Evolutionary conservation across 2,888 invertebrate genomes (phyloP), one percentile per base, ranked within the genome.

Genomic region (Chironomus riparius): DNA sequence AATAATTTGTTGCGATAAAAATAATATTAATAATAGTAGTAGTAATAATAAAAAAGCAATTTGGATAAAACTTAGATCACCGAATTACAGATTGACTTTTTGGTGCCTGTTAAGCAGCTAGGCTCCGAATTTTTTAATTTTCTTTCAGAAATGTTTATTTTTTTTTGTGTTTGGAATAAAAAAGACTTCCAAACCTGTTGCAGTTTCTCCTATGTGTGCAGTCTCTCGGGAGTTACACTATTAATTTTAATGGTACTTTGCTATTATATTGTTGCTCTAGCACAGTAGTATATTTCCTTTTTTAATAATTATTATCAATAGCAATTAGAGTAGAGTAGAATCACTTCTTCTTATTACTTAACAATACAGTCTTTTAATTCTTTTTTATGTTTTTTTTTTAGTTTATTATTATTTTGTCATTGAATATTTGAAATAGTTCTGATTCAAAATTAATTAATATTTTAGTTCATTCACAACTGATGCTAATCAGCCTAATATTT

Each of bases 261-360:
- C 65, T 24, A 65, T 65, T 65, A 65, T 1, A 65, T 65, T 65
- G 65, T 65, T 65, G 22, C 65, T 24, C 65, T 65, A 65, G 65
- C 65, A 65, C 65, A 65, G 65, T 65, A 70, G 47, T 69, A 47
- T 70, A 18, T 47, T 69, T 38, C 38, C 38, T 38, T 69, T 15
- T 70, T 70, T 70, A 50, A 71, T 71, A 22, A 38, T 68, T 73
- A 28, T 73, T 62, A 47, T 74, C 47, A 68, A 48, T 74, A 74
- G 62, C 56, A 69, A 76, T 76, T 69, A 69, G 68, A 75, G 74
- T 76, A 76, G 76, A 75, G 47, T 76, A 68, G 76, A 76, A 76
- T 76, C 76, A 76, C 76, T 76, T 74, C 76, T 76, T 74, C 74
- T 74, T 76, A 76, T 76, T 76, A 76, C 76, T 76, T 76, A 76